Evolutionary conservation across 2,888 invertebrate species (phyloP).

Genomic region (Diloba caeruleocephala): DNA sequence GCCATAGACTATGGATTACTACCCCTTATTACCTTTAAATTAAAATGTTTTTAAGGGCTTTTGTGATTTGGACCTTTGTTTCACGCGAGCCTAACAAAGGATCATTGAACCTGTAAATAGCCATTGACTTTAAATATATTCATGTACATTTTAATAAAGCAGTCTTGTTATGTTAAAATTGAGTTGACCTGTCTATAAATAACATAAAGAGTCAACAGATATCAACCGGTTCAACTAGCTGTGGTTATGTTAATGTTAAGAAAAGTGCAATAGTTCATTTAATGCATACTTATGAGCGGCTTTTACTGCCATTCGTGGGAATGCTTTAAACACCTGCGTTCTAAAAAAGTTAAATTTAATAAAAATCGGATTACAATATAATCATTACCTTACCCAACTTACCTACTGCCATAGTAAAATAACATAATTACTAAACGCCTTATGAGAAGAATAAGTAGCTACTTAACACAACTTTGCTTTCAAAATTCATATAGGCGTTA

Average conservation of each 20-base stretch:
- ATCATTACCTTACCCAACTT: no score
- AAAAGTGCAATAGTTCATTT: constrained; percentile 41
- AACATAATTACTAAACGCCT: not conserved
- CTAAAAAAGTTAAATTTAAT: no score
- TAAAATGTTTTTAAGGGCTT: no score
- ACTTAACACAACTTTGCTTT: not conserved
- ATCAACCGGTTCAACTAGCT: constrained; percentile 28
- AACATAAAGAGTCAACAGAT: constrained; percentile 44
- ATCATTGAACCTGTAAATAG: no score
- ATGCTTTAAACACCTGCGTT: constrained; percentile 18
- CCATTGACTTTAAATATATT: no score
- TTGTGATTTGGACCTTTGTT: no score
- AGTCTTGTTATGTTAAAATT: constrained; percentile 11
- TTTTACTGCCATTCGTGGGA: constrained; percentile 30
- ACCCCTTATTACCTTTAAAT: no score
- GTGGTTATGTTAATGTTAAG: constrained; percentile 10
- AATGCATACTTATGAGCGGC: constrained; percentile 18
- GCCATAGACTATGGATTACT: no score
- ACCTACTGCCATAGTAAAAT: no score
- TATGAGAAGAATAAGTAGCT: no score
- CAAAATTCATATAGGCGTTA: constrained; percentile 1
- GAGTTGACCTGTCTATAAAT: constrained; percentile 45
- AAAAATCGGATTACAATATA: no score
- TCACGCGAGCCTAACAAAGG: no score
- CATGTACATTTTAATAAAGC: constrained; percentile 7